A percentile compares a stretch with the other conserved stretches of the same genome.
Evolutionary conservation across 2,888 invertebrate species (phyloP).

Genomic region (Dicycla oo): DNA sequence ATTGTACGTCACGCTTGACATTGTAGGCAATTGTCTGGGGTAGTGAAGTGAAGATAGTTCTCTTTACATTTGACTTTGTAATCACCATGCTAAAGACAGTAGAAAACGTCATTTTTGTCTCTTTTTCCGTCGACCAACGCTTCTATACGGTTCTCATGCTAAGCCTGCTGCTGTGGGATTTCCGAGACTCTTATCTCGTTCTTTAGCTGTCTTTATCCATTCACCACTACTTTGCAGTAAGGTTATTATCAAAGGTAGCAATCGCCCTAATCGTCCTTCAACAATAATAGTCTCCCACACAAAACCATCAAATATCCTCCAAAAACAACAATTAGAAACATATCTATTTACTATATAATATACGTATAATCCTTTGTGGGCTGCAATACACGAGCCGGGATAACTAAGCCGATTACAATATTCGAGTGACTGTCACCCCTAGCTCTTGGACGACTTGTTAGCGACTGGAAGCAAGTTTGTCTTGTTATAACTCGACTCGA

Average conservation of each 20-base stretch:
- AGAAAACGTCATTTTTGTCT: too few relatives aligned
- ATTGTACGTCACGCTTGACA: too few relatives aligned
- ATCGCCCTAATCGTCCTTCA: not conserved
- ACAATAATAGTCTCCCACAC: not conserved
- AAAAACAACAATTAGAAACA: slow-evolving; percentile 22
- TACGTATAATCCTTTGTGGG: slow-evolving; percentile 67
- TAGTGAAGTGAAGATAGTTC: too few relatives aligned
- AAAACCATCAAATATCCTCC: not conserved
- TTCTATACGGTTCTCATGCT: too few relatives aligned
- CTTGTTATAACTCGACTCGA: slow-evolving; percentile 79
- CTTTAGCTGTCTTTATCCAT: not conserved
- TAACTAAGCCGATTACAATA: slow-evolving; percentile 83
- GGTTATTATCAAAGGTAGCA: not conserved
- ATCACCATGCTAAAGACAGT: too few relatives aligned
- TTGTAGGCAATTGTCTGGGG: too few relatives aligned
- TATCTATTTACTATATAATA: slow-evolving; percentile 33
- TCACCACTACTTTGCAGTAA: not conserved
- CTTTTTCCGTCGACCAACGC: too few relatives aligned
- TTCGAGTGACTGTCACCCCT: slow-evolving; percentile 71
- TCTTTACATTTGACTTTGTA: too few relatives aligned
- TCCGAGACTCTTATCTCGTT: too few relatives aligned
- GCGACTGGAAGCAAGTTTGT: slow-evolving; percentile 79
- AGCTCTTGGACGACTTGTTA: slow-evolving; percentile 77
- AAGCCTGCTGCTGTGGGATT: not conserved
- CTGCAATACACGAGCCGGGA: slow-evolving; percentile 66